Evolutionary conservation across 2,888 invertebrate genomes (phyloP), one percentile per base, ranked within the genome.

Genomic region (Petrophora chlorosata): DNA sequence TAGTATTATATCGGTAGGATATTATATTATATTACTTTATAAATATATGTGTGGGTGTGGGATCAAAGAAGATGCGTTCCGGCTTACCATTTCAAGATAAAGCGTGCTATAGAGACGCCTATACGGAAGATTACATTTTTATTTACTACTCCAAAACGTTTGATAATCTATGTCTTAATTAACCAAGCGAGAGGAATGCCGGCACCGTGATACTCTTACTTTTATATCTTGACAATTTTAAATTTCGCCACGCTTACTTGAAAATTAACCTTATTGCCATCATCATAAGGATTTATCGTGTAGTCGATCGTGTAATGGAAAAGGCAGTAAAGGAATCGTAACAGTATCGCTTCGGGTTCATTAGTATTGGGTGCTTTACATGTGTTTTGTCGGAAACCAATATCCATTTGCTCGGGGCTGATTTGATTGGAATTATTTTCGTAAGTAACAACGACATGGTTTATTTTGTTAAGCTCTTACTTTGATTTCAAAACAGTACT

Each of bases 131-230:
- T 90, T 87, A 87, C 76, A 80, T 76, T 83, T 90, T 88, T 89
- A 88, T 90, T 90, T 89, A 89, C 88, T 85, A 77, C 89, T 78
- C 81, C 73, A 82, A 86, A 86, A 82, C 85, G 85, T 83, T 88
- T 81, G 86, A 88, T 90, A 89, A 89, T 87, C 83, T 86, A 88
- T 86, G 89, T 90, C 90, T 90, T 90, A 89, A 90, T 90, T 90
- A 90, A 89, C 87, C 76, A 76, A 85, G 83, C 85, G 84, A 81
- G 84, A 79, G 81, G 72, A 73, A 67, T 61, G 65, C 75, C 61
- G 56, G 73, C 76, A 78, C 79, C 62, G 67, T 56, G 65, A 63
- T 59, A 70, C 61, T 51, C 57, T 59, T 58, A 60, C 60, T 59
- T 64, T 64, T 59, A 61, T 61, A 56, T 57, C 59, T 56, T 50